Evolutionary conservation across 2,888 invertebrate species (phyloP), one percentile per base, ranked within the genome.

Genomic region (Drosophila atripex): DNA sequence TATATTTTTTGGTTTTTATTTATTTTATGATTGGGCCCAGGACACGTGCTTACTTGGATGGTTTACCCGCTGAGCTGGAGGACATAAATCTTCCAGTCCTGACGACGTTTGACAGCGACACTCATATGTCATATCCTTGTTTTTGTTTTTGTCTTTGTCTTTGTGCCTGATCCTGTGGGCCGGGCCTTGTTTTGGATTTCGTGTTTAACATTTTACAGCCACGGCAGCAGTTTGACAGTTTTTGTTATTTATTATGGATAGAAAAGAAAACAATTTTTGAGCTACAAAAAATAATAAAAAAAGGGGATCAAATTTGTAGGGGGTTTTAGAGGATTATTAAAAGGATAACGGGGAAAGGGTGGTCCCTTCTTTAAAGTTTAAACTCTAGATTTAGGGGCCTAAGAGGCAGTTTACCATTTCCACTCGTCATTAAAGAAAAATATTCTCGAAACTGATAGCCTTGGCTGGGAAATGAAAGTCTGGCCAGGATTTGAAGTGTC

Each of bases 211-310:
- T 61, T 65, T 71, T 60, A 56, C 65, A 75, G 51, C 59, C 39
- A 50, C 45, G 25, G 50, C 66, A 66, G 57, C 74, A 50, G 60
- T 71, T 75, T 75, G 76, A 75, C 76, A 75, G 64, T 65, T 74
- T 54, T 39, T 38, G 51, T 52, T 74, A 75, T 74, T 74, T 74
- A 75, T 75, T 57, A 51, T 70, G 50, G 52, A 39, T 46, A 35
- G 58, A 8, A 50, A 49, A 49, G 59, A 71, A 59, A 50, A 69
- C 49, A 54, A 54, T 64, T 70, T 69, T 49, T 18, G 32, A 41
- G 51, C 41, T 11, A 18, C 30, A 8, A 28, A 28, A 35, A 46
- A 18, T 18, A 39, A 18, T 35, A 9, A 41, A 21, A 4, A 35
- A n/a, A n/a, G n/a, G 25, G n/a, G 35, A 7, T 7, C 3, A 11